These are phyloP conservation scores for Gasterosteus aculeatus DNA, from an alignment of 2,113 vertebrate species.

Conservation along the genomic window DNA sequence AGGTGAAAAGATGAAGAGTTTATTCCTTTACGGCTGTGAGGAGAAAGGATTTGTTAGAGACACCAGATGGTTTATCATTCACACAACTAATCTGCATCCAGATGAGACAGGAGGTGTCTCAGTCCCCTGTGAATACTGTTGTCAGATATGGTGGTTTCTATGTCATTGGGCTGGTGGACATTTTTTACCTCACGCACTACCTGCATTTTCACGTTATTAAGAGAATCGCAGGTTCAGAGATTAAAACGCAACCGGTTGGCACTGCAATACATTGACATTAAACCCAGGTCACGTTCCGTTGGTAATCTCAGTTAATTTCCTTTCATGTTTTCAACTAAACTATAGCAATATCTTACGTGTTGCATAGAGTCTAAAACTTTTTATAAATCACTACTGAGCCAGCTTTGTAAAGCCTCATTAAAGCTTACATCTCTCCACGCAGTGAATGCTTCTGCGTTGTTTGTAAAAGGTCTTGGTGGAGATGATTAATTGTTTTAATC, in stretches of 20 bases:
- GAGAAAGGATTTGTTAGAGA: slow-evolving; percentile 12
- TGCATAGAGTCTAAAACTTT: neutral
- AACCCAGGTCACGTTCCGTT: neutral
- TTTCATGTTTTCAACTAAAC: neutral
- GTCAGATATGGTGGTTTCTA: neutral
- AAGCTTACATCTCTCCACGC: neutral
- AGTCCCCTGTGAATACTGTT: neutral
- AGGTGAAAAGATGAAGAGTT: slow-evolving; percentile 27
- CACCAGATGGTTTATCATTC: slow-evolving; percentile 37
- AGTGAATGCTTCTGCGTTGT: neutral
- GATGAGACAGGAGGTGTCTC: neutral
- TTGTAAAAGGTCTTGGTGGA: neutral
- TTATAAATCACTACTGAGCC: neutral
- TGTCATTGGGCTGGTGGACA: neutral
- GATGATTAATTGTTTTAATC: neutral
- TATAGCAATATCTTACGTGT: neutral
- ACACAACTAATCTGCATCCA: slow-evolving; percentile 10
- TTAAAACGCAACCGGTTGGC: neutral
- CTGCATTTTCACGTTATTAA: too few species aligned
- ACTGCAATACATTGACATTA: neutral
- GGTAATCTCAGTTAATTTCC: neutral
- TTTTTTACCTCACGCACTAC: neutral
- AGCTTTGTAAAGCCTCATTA: neutral
- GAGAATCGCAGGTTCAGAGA: too few species aligned
- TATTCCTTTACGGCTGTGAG: slow-evolving; percentile 3